Evolutionary conservation across 2,797 vertebrate species (phyloP).

Genomic region (Myotis myotis): DNA sequence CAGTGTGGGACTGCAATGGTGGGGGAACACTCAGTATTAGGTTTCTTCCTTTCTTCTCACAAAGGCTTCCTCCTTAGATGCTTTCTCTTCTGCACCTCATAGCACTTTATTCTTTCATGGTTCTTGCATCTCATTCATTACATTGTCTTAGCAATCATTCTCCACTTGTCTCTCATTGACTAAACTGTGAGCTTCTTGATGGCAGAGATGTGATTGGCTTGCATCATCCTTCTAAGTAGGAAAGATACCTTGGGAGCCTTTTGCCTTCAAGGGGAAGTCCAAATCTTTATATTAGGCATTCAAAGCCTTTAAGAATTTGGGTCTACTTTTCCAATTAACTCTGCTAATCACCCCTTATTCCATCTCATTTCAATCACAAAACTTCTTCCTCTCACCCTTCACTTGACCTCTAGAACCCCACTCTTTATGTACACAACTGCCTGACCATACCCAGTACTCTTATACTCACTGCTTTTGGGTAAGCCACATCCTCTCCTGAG

Average conservation of each 20-base stretch:
- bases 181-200: background rate
- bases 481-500: background rate
- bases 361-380: background rate
- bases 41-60: background rate
- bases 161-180: background rate
- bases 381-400: background rate
- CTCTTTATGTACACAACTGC: background rate
- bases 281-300: background rate
- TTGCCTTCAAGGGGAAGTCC: background rate
- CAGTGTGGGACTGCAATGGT: accelerated
- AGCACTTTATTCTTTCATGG: background rate
- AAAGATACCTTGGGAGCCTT: background rate
- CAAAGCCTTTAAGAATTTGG: background rate
- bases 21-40: accelerated
- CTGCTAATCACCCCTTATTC: background rate
- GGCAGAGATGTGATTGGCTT: background rate
- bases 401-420: background rate
- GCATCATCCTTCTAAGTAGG: background rate
- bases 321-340: conserved; percentile 36
- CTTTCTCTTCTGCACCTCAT: background rate
- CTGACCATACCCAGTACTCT: background rate
- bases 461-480: background rate
- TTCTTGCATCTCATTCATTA: background rate
- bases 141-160: background rate
- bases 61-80: background rate